Evolutionary conservation across 2,797 vertebrate species (phyloP).

Genomic region (Peromyscus melanophrys): DNA sequence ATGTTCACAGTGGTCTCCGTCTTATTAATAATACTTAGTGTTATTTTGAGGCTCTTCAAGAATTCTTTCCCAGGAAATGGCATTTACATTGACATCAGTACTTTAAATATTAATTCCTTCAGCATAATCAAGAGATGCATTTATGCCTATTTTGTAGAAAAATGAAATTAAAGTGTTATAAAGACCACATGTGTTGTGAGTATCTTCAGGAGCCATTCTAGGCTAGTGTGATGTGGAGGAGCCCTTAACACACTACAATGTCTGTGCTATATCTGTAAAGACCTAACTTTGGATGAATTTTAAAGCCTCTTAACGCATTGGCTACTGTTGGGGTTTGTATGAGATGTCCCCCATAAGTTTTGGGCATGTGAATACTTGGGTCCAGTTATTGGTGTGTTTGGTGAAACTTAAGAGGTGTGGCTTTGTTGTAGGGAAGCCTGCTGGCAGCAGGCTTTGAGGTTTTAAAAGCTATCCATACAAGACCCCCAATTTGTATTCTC

Average conservation of each 20-base stretch:
- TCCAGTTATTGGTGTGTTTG: neutral
- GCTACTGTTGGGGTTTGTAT: neutral
- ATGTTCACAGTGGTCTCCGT: neutral
- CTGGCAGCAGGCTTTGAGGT: neutral
- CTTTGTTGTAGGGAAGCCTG: neutral
- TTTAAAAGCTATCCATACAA: neutral
- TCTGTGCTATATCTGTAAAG: neutral
- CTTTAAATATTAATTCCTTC: conserved; percentile 34
- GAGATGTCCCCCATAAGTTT: neutral
- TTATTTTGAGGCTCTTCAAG: neutral
- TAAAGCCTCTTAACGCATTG: neutral
- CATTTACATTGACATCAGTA: neutral
- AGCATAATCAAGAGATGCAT: neutral
- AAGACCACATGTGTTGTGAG: neutral
- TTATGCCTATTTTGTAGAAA: conserved; percentile 16
- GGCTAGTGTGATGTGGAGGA: neutral
- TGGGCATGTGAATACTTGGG: neutral
- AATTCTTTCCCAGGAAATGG: conserved; percentile 11
- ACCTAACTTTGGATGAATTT: neutral
- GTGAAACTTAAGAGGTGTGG: neutral
- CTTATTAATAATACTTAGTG: neutral
- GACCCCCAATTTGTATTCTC: neutral
- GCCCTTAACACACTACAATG: neutral
- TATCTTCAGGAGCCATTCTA: neutral
- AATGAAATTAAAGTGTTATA: neutral